Evolutionary conservation across 2,797 vertebrate species (phyloP), one percentile per base, ranked within the genome.

Genomic region (Sebastolobus altivelis): DNA sequence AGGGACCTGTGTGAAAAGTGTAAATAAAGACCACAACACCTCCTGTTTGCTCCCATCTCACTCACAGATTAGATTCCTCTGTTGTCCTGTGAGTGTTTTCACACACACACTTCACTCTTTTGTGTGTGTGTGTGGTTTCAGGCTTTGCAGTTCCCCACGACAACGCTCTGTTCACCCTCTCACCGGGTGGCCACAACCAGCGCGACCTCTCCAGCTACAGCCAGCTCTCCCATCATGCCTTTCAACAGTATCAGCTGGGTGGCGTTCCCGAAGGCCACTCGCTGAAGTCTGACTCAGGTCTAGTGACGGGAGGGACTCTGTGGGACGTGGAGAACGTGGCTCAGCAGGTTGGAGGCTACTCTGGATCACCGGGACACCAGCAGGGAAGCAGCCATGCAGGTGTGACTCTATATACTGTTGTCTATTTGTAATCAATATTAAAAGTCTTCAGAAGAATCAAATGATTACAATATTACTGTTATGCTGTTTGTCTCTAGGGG

Each of bases 311-410:
- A 60, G 84, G 81, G 12, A 11, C 83, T 62, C 76, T 87, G 65
- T 97, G 97, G 96, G 95, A 96, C 0, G 2, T 89, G 77, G 87
- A 95, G 16, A 89, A 58, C 38, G 67, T 94, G 0, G 58, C 88
- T 77, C 95, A 82, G 66, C 91, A 82, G 1, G 88, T 89, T 0
- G 94, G 92, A 83, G 84, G 94, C 49, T 95, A 91, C 55, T 87
- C 94, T 43, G 95, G 91, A 0, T 91, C 90, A 27, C 22, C 80
- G 0, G 92, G 91, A 27, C 93, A 88, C 78, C 92, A 95, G 25
- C 92, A 94, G 8, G 90, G 87, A 77, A 90, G 91, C 78, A 96
- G 95, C 81, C 93, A 94, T 56, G 94, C 96, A 89, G 97, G 97
- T 99, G 25, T 16, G 54, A 62, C 70, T 71, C 22, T 5, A 29